Percentiles rank a stretch among this genome's conserved stretches.
Conservation (phyloP, 2,113 vertebrate genomes). For the Synodontis membranacea region DNA sequence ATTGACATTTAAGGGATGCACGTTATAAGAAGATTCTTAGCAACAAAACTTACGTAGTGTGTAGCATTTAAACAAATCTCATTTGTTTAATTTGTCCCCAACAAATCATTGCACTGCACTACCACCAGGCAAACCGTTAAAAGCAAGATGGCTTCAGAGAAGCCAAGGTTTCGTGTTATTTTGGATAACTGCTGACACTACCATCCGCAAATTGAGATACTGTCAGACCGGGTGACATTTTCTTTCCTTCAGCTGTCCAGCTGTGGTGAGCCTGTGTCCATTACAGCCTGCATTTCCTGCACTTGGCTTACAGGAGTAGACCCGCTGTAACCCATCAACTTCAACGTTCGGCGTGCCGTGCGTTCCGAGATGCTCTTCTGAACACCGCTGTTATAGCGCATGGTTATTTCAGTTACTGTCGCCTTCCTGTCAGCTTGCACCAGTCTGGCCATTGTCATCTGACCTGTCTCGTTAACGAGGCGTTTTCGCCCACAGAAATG, state of each 20-base stretch:
- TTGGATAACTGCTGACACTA: not conserved
- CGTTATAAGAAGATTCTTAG: too few relatives aligned
- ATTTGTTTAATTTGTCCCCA: not conserved
- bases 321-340: conserved; percentile 25
- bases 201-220: not conserved
- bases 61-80: not conserved
- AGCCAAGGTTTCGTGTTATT: not conserved
- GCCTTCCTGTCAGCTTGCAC: conserved; percentile 26
- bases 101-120: not conserved
- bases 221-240: too few relatives aligned
- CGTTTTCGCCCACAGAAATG: conserved; percentile 14
- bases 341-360: conserved; percentile 21
- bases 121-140: not conserved
- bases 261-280: not conserved
- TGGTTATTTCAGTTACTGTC: conserved; percentile 19
- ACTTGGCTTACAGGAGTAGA: conserved; percentile 30
- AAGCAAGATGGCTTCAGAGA: not conserved
- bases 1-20: too few relatives aligned
- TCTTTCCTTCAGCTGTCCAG: not conserved
- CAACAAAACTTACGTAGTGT: not conserved
- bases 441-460: conserved; percentile 15
- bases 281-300: conserved; percentile 21
- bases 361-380: conserved; percentile 8
- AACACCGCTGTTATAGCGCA: not conserved
- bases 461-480: not conserved